Percentiles rank a stretch among this genome's conserved stretches.
Conservation (phyloP, 2,113 vertebrate genomes). For the Setophaga kirtlandii region DNA sequence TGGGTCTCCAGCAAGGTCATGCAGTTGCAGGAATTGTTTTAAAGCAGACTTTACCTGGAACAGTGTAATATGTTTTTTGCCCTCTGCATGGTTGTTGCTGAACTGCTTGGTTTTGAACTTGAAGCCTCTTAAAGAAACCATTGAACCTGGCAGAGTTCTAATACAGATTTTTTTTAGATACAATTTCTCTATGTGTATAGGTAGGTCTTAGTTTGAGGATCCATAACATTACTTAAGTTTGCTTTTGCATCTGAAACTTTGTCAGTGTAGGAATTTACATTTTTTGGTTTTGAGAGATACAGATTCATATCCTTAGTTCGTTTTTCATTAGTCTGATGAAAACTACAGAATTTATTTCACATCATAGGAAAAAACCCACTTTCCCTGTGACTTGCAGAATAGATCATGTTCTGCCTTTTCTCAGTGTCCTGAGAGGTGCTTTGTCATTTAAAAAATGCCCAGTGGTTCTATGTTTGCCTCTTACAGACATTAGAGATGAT, state of each 20-base stretch:
- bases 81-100: background rate
- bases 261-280: background rate
- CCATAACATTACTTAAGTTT: background rate
- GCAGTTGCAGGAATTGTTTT: background rate
- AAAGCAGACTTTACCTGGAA: background rate
- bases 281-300: background rate
- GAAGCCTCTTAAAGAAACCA: background rate
- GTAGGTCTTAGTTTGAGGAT: background rate
- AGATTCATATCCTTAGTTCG: background rate
- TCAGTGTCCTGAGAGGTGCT: background rate
- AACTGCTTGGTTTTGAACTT: background rate
- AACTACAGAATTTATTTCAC: background rate
- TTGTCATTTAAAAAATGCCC: conserved; percentile 1
- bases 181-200: background rate
- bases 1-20: background rate
- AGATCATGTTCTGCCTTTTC: background rate
- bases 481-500: background rate
- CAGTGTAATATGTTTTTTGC: background rate
- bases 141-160: background rate
- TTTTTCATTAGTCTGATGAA: conserved; percentile 20
- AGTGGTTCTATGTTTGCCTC: background rate
- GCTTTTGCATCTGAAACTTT: background rate
- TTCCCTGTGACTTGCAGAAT: conserved; percentile 13
- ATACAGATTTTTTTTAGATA: background rate
- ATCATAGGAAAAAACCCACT: background rate